phyloP scores from a whole-genome alignment of 2,797 vertebrate species.

The Triplophysa bombifrons region DNA sequence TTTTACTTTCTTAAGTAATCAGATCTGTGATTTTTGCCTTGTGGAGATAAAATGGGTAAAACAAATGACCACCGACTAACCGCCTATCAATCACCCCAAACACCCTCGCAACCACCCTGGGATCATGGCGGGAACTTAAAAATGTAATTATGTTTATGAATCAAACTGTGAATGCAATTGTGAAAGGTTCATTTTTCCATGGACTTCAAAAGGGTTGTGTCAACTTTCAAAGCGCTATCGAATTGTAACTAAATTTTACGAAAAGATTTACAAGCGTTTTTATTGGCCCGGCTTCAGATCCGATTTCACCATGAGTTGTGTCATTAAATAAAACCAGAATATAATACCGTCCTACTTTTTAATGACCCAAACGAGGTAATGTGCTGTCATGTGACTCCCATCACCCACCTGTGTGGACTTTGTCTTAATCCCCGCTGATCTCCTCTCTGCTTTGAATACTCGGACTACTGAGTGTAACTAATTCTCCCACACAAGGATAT shows the following conservation, averaged over 20 bases:
- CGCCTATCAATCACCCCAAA: neutral
- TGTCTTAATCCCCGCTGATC: conserved; percentile 73
- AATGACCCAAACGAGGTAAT: conserved; percentile 78
- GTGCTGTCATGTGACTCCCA: conserved; percentile 78
- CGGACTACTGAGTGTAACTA: conserved; percentile 83
- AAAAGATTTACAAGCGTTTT: conserved; percentile 41
- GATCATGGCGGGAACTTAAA: neutral
- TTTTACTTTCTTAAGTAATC: neutral
- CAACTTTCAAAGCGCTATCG: neutral
- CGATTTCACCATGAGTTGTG: conserved; percentile 21
- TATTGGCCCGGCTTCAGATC: conserved; percentile 17
- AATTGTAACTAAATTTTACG: neutral
- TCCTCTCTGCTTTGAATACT: conserved; percentile 75
- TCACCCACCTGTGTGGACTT: conserved; percentile 81
- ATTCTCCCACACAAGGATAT: conserved; percentile 83
- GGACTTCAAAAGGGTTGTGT: neutral
- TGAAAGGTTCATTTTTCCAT: neutral
- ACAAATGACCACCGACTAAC: neutral
- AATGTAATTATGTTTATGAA: neutral
- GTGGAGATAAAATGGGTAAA: neutral
- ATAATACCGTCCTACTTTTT: conserved; percentile 72
- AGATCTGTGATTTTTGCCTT: neutral
- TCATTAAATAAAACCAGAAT: conserved; percentile 72
- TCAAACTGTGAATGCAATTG: neutral
- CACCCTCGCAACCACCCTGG: neutral